Evolutionary conservation across 2,797 vertebrate species (phyloP), one percentile per base, ranked within the genome.

Genomic region (Macropodus opercularis): DNA sequence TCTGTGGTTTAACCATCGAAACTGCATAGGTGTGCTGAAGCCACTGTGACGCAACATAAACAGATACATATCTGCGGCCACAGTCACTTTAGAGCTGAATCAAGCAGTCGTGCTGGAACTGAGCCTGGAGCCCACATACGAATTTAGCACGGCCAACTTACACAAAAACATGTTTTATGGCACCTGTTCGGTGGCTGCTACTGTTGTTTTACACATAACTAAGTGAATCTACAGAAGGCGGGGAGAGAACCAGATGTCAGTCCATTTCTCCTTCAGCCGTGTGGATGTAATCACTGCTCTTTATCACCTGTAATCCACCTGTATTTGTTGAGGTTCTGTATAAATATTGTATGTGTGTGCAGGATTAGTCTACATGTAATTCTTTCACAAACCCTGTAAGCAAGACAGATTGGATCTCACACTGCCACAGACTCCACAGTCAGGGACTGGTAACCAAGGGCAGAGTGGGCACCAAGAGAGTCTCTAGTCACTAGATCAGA

Each of bases 41-140:
- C 80, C 58, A 56, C 64, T 65, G 54, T 83, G 74, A 85, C 58
- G 49, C 48, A 70, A 75, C 66, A 73, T 68, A 80, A 85, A 86
- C 77, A 80, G 21, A 61, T 68, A 69, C 53, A 64, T 72, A 79
- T 79, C 62, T 74, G 51, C 15, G 55, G 80, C 66, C 70, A 82
- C 46, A 62, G 75, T 83, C 74, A 75, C 59, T 81, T 80, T 62
- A 59, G 26, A 73, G 57, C 24, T 43, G 44, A 83, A 66, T 70
- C 73, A 47, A 40, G 49, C 55, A 72, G 51, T 55, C 66, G 34
- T 47, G 2, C 40, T 69, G 79, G 74, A 67, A 39, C 47, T 7
- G 14, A 55, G 72, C 80, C 70, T 67, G 56, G 22, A 4, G 3
- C 55, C 63, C 54, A 63, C 63, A 62, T 66, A 38, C 38, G 67